A percentile compares a stretch with the other conserved stretches of the same genome.
Conservation (phyloP, 2,888 invertebrate species). For the Dolichomitus sp. region DNA sequence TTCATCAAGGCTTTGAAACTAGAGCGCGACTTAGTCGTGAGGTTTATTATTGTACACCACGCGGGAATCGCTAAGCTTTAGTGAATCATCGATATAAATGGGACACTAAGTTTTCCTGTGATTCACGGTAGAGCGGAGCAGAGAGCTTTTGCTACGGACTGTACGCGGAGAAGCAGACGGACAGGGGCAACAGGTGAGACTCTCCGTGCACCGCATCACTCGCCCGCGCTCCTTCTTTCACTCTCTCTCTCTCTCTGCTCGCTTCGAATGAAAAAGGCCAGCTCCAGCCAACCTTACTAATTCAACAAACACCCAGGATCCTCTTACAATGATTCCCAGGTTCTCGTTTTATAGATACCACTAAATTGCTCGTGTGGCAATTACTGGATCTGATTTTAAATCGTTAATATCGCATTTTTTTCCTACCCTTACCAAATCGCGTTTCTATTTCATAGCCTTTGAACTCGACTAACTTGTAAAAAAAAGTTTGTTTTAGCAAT, state of each 20-base stretch:
- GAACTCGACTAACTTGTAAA: too few species aligned
- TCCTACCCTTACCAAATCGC: too few species aligned
- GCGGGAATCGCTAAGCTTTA: constrained; percentile 18
- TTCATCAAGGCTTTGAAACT: constrained; percentile 42
- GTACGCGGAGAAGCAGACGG: constrained; percentile 60
- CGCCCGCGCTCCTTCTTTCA: constrained; percentile 38
- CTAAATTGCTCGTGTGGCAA: constrained; percentile 1
- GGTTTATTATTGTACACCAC: constrained; percentile 56
- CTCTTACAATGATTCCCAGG: constrained; percentile 45
- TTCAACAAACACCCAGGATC: constrained; percentile 54
- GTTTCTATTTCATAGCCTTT: too few species aligned
- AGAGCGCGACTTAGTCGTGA: constrained; percentile 25
- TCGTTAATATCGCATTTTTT: too few species aligned
- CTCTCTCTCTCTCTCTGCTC: constrained; percentile 29
- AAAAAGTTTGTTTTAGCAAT: too few species aligned
- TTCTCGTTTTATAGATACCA: constrained; percentile 18
- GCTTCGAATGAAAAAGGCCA: constrained; percentile 37
- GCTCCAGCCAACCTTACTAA: constrained; percentile 56
- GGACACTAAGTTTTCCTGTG: constrained; percentile 34
- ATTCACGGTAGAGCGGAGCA: constrained; percentile 33
- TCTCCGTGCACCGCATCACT: constrained; percentile 35
- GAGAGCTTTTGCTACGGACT: constrained; percentile 61
- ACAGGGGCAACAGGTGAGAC: constrained; percentile 72
- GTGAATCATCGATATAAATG: constrained; percentile 63
- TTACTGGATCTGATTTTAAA: neutral